A percentile compares a stretch with the other conserved stretches of the same genome.
These are phyloP conservation scores for Enteromius viviparus DNA, from an alignment of 2,797 vertebrate genomes.

Conservation along the genomic window DNA sequence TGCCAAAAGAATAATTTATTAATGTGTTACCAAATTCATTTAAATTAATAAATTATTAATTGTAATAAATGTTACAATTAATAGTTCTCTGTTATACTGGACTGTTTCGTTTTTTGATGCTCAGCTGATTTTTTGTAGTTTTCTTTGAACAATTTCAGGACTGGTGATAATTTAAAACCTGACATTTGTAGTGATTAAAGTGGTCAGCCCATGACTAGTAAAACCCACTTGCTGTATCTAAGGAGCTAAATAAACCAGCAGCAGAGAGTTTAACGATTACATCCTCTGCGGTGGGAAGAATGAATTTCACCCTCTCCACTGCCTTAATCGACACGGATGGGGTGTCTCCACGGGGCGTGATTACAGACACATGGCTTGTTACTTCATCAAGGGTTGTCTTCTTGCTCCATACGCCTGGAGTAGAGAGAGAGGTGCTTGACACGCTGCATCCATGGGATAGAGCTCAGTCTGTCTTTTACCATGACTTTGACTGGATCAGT, in stretches of 20 bases:
- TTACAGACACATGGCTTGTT: constrained; percentile 40
- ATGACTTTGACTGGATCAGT: constrained; percentile 33
- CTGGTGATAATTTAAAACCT: constrained; percentile 42
- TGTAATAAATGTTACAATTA: too few relatives aligned
- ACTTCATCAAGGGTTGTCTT: constrained; percentile 38
- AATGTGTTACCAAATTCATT: too few relatives aligned
- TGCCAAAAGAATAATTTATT: too few relatives aligned
- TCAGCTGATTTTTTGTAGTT: background rate
- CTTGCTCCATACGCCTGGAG: constrained; percentile 40
- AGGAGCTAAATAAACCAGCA: background rate
- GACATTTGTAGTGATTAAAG: constrained; percentile 33
- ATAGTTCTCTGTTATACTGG: too few relatives aligned
- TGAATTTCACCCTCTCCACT: background rate
- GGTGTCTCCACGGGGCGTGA: background rate
- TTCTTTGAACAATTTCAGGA: constrained; percentile 31
- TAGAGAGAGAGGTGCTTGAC: constrained; percentile 23
- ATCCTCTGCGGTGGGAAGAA: constrained; percentile 3
- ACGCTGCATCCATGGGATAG: constrained; percentile 32
- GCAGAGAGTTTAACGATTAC: background rate
- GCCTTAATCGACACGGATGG: background rate
- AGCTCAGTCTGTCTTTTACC: constrained; percentile 20
- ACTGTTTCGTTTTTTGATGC: too few relatives aligned
- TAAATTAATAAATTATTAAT: too few relatives aligned
- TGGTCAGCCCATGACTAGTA: constrained; percentile 36
- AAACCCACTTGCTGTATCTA: background rate